Evolutionary conservation across 2,113 vertebrate species (phyloP).

Genomic region (Cheilinus undulatus): DNA sequence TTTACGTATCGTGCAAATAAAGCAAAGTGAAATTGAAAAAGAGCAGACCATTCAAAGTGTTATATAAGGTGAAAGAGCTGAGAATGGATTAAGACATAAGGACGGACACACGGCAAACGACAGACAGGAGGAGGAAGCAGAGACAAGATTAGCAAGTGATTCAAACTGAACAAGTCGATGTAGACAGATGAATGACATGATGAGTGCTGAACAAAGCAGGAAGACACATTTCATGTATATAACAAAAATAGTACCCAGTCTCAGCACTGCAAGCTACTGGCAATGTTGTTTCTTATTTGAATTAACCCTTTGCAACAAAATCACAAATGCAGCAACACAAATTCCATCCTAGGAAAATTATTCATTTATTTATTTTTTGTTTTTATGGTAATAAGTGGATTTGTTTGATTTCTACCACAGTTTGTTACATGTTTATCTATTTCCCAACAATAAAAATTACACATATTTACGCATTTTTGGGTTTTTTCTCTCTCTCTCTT

Average conservation of each 20-base stretch:
- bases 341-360: not conserved
- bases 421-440: no score
- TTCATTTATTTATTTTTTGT: no score
- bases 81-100: slow-evolving; percentile 2
- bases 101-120: not conserved
- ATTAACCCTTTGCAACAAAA: not conserved
- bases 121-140: slow-evolving; percentile 14
- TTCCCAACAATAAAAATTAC: no score
- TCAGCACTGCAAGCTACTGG: not conserved
- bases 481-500: no score
- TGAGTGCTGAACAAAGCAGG: not conserved
- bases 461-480: no score
- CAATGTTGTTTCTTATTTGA: not conserved
- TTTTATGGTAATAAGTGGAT: no score
- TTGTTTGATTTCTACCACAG: no score
- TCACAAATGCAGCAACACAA: not conserved
- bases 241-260: not conserved
- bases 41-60: not conserved
- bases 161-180: slow-evolving; percentile 8
- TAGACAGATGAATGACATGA: not conserved
- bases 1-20: not conserved
- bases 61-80: not conserved
- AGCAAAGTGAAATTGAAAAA: not conserved
- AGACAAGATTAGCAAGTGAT: slow-evolving; percentile 15
- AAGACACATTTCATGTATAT: not conserved